A percentile compares a stretch with the other conserved stretches of the same genome.
Evolutionary conservation across 2,888 invertebrate species (phyloP).

Genomic region (Tenthredo livida): DNA sequence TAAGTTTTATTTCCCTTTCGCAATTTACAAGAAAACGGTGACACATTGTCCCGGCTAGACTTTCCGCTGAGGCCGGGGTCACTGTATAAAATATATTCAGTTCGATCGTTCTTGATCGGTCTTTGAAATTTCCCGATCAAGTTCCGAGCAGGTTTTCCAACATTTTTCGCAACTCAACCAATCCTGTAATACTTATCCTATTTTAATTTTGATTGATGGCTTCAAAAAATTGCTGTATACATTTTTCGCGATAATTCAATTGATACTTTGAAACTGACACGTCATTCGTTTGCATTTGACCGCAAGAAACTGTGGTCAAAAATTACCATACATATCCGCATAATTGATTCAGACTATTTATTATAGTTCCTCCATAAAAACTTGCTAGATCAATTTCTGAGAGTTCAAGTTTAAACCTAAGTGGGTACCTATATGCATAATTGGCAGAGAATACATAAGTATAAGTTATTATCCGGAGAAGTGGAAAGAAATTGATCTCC

Average conservation of each 20-base stretch:
- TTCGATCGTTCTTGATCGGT: neutral
- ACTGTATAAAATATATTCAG: neutral
- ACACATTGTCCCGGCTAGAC: constrained; percentile 1
- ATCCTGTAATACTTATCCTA: neutral
- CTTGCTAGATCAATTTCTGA: neutral
- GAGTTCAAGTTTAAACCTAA: neutral
- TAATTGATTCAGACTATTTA: neutral
- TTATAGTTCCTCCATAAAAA: neutral
- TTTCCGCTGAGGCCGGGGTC: neutral
- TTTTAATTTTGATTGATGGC: too few relatives aligned
- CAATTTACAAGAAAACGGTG: neutral
- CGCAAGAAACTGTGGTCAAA: neutral
- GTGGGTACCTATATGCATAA: neutral
- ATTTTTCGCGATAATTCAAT: too few relatives aligned
- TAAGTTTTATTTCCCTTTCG: neutral
- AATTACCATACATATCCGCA: neutral
- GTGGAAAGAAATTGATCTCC: neutral
- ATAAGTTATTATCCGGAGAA: neutral
- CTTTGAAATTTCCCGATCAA: neutral
- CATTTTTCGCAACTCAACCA: neutral
- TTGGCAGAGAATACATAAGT: neutral
- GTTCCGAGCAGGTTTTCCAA: neutral
- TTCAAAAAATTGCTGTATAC: too few relatives aligned
- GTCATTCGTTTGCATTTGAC: too few relatives aligned
- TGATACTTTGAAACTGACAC: too few relatives aligned